phyloP scores from a whole-genome alignment of 2,888 invertebrate genomes.

The Pachycephus smyrnensis region DNA sequence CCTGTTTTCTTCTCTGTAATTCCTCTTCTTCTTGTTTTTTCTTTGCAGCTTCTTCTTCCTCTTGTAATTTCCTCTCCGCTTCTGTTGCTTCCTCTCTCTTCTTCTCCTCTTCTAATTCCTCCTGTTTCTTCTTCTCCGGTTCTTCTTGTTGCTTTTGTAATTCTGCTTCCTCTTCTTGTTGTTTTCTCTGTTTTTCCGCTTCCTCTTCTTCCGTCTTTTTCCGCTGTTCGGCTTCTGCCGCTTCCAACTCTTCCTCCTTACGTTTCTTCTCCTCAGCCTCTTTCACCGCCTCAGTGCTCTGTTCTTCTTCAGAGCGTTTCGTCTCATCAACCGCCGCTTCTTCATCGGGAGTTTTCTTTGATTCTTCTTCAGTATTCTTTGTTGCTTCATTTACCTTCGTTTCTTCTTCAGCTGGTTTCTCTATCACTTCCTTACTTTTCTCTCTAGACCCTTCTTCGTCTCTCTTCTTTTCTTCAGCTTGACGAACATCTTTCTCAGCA shows the following conservation, averaged over 20 bases:
- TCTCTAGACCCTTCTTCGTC: slow-evolving; percentile 28
- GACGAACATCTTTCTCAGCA: slow-evolving; percentile 36
- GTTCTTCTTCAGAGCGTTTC: background rate
- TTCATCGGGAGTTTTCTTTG: background rate
- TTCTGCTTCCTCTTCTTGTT: slow-evolving; percentile 15
- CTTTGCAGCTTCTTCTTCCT: slow-evolving; percentile 22
- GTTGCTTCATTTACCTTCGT: background rate
- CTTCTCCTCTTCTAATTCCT: background rate
- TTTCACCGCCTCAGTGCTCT: background rate
- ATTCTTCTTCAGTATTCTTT: background rate
- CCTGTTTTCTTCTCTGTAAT: slow-evolving; percentile 30
- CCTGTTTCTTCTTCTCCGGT: background rate
- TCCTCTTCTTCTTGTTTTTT: slow-evolving; percentile 38
- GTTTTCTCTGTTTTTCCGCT: slow-evolving; percentile 15
- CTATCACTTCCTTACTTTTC: slow-evolving; percentile 26
- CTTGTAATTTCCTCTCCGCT: background rate
- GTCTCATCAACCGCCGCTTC: background rate
- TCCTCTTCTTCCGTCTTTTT: slow-evolving; percentile 1
- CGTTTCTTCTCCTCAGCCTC: background rate
- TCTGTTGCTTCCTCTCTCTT: background rate
- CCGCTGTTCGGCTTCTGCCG: slow-evolving; percentile 12
- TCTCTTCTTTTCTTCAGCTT: slow-evolving; percentile 34
- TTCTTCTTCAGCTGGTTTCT: slow-evolving; percentile 26
- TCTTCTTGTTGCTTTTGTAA: slow-evolving; percentile 1
- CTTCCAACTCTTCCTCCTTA: background rate